phyloP scores from a whole-genome alignment of 2,888 invertebrate species.

The Portevinia maculata region DNA sequence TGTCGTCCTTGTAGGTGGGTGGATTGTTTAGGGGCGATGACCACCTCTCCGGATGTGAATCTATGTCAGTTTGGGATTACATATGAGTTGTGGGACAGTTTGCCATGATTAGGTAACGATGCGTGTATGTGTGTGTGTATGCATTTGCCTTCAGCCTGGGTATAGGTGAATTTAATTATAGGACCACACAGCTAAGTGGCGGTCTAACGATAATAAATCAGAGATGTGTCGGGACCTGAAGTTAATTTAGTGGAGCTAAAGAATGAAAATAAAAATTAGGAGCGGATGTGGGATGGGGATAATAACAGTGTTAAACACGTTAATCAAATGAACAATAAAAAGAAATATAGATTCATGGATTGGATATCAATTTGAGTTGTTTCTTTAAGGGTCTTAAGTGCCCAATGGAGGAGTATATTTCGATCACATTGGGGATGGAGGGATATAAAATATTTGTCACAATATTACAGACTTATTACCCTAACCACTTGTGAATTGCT shows the following conservation, averaged over 20 bases:
- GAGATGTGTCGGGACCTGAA: constrained; percentile 69
- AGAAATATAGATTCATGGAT: constrained; percentile 8
- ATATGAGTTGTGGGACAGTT: constrained; percentile 58
- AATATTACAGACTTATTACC: no score
- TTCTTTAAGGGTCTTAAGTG: not conserved
- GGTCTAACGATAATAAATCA: constrained; percentile 66
- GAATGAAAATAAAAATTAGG: constrained; percentile 12
- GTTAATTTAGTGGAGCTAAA: constrained; percentile 65
- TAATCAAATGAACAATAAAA: constrained; percentile 62
- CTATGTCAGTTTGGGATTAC: constrained; percentile 68
- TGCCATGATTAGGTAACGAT: constrained; percentile 54
- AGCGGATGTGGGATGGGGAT: constrained; percentile 44
- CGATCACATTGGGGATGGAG: constrained; percentile 6
- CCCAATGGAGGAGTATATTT: not conserved
- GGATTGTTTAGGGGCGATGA: constrained; percentile 45
- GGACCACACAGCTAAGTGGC: constrained; percentile 62
- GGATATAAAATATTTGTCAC: no score
- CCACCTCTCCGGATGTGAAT: constrained; percentile 65
- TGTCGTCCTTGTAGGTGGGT: not conserved
- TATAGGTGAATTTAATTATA: constrained; percentile 70
- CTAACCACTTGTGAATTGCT: no score
- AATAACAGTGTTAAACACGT: constrained; percentile 59
- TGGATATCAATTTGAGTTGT: not conserved
- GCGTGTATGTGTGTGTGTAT: constrained; percentile 59
- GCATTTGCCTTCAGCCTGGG: constrained; percentile 37